These are phyloP conservation scores for Pocillopora meandrina DNA, from an alignment of 92 coral and sea anemone genomes.

Conservation along the genomic window DNA sequence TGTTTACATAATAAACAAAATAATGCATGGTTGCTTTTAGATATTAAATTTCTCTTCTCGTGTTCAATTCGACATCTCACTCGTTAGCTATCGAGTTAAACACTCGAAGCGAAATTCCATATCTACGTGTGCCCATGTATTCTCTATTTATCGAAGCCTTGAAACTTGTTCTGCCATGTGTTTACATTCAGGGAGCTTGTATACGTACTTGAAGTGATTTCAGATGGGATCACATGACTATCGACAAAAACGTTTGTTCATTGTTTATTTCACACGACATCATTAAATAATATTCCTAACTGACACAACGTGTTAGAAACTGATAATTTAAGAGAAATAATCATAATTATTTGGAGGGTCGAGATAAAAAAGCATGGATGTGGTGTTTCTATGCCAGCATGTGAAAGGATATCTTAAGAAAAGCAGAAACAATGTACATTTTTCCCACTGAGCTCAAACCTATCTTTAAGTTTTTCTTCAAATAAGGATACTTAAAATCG, in stretches of 20 bases:
- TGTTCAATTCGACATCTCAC: no score
- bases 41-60: no score
- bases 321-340: conserved; percentile 49
- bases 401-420: conserved; percentile 56
- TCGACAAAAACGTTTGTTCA: conserved; percentile 9
- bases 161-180: no score
- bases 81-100: no score
- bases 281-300: conserved; percentile 7
- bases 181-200: no score
- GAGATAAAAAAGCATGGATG: conserved; percentile 43
- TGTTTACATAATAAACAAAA: no score
- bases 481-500: conserved; percentile 61
- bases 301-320: conserved; percentile 29
- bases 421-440: conserved; percentile 54
- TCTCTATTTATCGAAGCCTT: no score
- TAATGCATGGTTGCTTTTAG: no score
- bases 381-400: conserved; percentile 53
- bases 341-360: conserved; percentile 55
- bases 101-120: no score
- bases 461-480: conserved; percentile 49
- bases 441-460: conserved; percentile 50
- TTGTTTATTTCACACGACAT: not conserved
- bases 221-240: conserved; percentile 8
- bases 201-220: conserved; percentile 11
- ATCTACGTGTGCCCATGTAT: no score